Evolutionary conservation across 2,113 vertebrate genomes (phyloP).

Genomic region (Mohoua ochrocephala): DNA sequence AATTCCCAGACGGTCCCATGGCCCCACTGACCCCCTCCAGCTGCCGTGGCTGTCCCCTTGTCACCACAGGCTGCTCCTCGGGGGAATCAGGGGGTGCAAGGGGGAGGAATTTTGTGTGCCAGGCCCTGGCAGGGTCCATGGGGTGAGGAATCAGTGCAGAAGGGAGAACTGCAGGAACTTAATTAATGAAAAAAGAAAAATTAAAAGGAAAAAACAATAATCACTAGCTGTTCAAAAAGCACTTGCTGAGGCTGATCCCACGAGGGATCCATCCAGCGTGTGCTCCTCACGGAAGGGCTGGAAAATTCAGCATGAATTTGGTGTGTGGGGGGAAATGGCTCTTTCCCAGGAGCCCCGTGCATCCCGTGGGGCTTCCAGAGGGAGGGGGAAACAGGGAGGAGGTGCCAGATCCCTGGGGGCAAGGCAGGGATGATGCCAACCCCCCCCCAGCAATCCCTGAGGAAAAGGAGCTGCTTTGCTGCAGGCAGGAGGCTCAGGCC

Average conservation of each 20-base stretch:
- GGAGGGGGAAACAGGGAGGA: neutral
- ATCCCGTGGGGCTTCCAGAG: neutral
- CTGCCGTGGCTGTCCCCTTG: neutral
- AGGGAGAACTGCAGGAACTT: neutral
- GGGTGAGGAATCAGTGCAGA: accelerated
- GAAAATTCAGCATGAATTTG: neutral
- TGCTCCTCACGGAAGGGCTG: neutral
- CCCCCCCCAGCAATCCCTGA: accelerated
- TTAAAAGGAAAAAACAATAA: neutral
- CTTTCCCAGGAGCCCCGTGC: neutral
- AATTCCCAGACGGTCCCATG: accelerated
- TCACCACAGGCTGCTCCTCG: neutral
- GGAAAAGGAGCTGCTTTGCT: neutral
- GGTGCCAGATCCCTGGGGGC: neutral
- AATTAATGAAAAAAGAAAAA: neutral
- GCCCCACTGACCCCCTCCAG: neutral
- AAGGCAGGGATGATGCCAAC: neutral
- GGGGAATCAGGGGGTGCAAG: neutral
- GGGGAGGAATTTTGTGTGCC: neutral
- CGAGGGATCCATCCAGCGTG: neutral
- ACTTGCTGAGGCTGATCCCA: neutral
- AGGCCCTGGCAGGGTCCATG: neutral
- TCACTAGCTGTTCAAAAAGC: neutral
- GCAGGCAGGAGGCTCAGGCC: neutral
- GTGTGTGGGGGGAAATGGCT: accelerated